A percentile compares a stretch with the other conserved stretches of the same genome.
phyloP scores from a whole-genome alignment of 2,888 invertebrate genomes.

The Lithophane leautieri region DNA sequence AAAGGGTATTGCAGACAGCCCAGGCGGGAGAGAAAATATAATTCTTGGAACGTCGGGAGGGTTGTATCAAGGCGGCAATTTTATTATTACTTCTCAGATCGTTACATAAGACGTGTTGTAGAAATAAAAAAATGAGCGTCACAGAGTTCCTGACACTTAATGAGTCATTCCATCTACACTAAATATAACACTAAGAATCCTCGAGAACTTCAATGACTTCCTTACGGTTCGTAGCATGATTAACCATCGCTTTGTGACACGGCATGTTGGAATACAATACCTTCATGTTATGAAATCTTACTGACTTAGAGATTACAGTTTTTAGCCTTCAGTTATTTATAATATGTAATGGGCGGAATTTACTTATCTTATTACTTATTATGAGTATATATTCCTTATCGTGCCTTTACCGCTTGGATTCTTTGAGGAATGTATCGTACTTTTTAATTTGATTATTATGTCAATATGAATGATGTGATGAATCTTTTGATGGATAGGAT shows the following conservation, averaged over 20 bases:
- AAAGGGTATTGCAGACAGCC: background rate
- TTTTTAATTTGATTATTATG: background rate
- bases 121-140: conserved; percentile 46
- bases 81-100: conserved; percentile 10
- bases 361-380: background rate
- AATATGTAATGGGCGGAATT: conserved; percentile 1
- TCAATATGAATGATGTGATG: background rate
- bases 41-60: conserved; percentile 23
- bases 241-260: conserved; percentile 53
- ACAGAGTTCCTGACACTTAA: conserved; percentile 54
- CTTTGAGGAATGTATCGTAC: background rate
- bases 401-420: background rate
- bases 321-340: background rate
- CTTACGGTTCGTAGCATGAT: conserved; percentile 66
- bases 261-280: conserved; percentile 45
- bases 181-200: conserved; percentile 56
- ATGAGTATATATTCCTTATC: background rate
- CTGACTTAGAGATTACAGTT: conserved; percentile 1
- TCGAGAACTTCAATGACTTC: conserved; percentile 79
- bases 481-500: background rate
- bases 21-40: conserved; percentile 26
- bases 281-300: conserved; percentile 23
- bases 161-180: conserved; percentile 59
- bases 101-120: conserved; percentile 33
- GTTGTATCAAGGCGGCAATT: conserved; percentile 6